Base-by-base conservation (phyloP, 2,113 vertebrate species). In the Conger conger region DNA sequence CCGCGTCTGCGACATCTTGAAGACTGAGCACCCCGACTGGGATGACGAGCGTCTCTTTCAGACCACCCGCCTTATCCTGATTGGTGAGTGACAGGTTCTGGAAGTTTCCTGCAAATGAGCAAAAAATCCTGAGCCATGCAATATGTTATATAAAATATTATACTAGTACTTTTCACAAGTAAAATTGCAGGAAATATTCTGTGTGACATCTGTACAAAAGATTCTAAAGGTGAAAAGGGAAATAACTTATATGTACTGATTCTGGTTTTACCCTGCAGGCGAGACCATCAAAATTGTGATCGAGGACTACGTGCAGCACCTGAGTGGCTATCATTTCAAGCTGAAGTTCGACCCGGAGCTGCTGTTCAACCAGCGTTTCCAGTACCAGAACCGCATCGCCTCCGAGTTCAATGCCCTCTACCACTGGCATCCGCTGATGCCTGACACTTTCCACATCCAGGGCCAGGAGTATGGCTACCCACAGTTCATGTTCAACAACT, bases 271-370 rank as follows among this genome's bases (percentile, higher is more conserved):
- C 18, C 84, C 60, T 82, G 83, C 63, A 99, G 98, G 98, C 77
- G 97, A 99, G 87, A 99, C 98, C 4, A 99, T 99, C 88, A 99
- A 99, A 93, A 99, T 99, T 0, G 97, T 99, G 68, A 98, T 99
- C 2, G 98, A 99, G 91, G 98, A 99, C 91, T 99, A 99, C 0
- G 98, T 99, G 38, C 98, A 99, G 86, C 98, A 99, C 86, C 91
- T 99, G 88, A 99, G 98, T 0, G 97, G 97, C 17, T 99, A 99
- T 86, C 86, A 99, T 90, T 99, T 99, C 92, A 99, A 99, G 88
- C 95, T 99, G 73, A 99, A 98, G 91, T 99, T 99, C 45, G 97
- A 99, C 83, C 98, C 98, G 0, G 96, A 98, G 92, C 93, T 99
- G 87, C 96, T 99, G 1, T 99, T 99, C 89, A 97, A 92, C 89